A percentile compares a stretch with the other conserved stretches of the same genome.
These are phyloP conservation scores for Actias luna DNA, from an alignment of 2,888 invertebrate genomes.

Conservation along the genomic window DNA sequence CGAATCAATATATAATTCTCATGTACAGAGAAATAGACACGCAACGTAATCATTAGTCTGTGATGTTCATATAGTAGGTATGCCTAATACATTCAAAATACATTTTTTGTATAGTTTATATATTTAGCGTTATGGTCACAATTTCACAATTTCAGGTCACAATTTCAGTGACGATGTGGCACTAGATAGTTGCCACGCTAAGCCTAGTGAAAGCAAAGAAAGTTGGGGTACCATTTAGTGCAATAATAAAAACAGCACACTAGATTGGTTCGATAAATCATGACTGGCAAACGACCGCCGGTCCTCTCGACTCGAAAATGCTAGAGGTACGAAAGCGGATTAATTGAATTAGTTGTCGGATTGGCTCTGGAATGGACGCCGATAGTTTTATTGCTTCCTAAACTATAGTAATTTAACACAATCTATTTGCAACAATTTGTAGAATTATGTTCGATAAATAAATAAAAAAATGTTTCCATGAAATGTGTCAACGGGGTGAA, in stretches of 20 bases:
- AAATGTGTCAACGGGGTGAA: too few relatives aligned
- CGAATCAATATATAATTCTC: not conserved
- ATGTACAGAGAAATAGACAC: slow-evolving; percentile 1
- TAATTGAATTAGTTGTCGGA: not conserved
- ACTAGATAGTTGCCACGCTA: too few relatives aligned
- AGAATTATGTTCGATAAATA: not conserved
- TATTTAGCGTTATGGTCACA: too few relatives aligned
- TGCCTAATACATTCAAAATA: not conserved
- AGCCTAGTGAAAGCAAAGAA: too few relatives aligned
- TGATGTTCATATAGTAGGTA: not conserved
- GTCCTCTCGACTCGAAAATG: not conserved
- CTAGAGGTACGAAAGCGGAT: not conserved
- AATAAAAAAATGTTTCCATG: not conserved
- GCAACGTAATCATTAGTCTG: not conserved
- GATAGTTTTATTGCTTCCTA: slow-evolving; percentile 3
- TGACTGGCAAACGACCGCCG: not conserved
- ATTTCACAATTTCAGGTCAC: too few relatives aligned
- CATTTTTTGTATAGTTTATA: too few relatives aligned
- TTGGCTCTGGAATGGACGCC: not conserved
- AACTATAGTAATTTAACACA: not conserved
- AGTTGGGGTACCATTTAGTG: too few relatives aligned
- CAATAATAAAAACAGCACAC: not conserved
- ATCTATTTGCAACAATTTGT: not conserved
- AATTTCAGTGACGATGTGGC: too few relatives aligned
- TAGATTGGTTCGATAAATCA: not conserved